phyloP scores from a whole-genome alignment of 2,888 invertebrate species.

The Hipparchia sbordonii region DNA sequence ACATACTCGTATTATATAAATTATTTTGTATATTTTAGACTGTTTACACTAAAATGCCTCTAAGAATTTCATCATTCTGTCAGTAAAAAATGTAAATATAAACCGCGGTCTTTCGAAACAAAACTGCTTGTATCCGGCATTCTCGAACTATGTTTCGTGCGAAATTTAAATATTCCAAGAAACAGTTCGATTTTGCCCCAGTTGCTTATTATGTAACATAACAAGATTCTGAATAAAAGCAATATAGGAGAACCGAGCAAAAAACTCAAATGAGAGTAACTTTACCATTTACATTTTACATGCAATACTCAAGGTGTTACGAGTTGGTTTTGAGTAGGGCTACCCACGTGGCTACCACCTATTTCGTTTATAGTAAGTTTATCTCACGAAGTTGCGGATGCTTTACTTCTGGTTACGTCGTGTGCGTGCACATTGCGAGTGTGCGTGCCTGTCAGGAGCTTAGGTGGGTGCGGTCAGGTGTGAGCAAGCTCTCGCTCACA shows the following conservation, averaged over 20 bases:
- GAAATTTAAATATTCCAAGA: constrained; percentile 7
- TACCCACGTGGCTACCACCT: not conserved
- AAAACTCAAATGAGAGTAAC: constrained; percentile 19
- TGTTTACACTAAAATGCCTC: not conserved
- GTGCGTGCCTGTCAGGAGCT: no score
- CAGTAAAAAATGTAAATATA: not conserved
- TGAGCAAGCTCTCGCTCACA: no score
- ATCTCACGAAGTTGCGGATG: no score
- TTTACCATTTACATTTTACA: constrained; percentile 23
- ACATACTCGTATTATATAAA: no score
- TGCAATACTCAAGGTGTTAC: constrained; percentile 14
- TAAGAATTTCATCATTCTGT: not conserved
- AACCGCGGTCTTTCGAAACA: not conserved
- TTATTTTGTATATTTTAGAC: no score
- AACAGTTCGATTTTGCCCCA: constrained; percentile 6
- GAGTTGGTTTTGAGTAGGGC: constrained; percentile 1
- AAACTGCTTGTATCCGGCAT: not conserved
- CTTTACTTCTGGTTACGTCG: no score
- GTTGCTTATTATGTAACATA: not conserved
- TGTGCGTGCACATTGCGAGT: no score
- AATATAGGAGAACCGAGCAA: constrained; percentile 7
- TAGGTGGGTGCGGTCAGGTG: no score
- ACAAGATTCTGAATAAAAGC: constrained; percentile 7
- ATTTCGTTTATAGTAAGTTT: no score
- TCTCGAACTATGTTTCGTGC: constrained; percentile 10